phyloP scores from a whole-genome alignment of 2,888 invertebrate species.

The Heliconius cydno region DNA sequence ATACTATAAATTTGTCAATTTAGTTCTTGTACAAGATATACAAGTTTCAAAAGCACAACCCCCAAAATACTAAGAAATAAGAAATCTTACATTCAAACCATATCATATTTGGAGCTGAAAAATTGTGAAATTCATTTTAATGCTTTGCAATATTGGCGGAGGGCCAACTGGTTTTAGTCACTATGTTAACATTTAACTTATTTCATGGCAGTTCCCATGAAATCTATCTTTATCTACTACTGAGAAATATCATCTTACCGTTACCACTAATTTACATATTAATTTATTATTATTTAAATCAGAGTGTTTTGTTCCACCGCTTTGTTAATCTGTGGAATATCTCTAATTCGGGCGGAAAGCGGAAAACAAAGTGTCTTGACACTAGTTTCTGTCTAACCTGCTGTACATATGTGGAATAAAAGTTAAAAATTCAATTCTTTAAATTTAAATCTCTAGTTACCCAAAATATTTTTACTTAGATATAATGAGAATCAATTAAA shows the following conservation, averaged over 20 bases:
- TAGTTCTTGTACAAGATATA: neutral
- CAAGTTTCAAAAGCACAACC: constrained; percentile 26
- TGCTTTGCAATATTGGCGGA: constrained; percentile 31
- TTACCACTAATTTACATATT: neutral
- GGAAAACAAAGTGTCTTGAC: neutral
- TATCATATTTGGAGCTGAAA: constrained; percentile 33
- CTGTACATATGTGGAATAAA: too few relatives aligned
- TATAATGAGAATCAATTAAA: neutral
- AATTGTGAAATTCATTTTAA: constrained; percentile 35
- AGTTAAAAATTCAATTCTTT: neutral
- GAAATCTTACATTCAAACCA: constrained; percentile 29
- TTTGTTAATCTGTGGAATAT: too few relatives aligned
- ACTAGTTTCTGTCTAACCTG: neutral
- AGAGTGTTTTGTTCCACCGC: neutral
- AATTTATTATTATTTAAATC: too few relatives aligned
- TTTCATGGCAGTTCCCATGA: constrained; percentile 15
- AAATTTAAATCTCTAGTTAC: too few relatives aligned
- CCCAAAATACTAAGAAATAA: constrained; percentile 24
- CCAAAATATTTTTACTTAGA: neutral
- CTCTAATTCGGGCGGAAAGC: neutral
- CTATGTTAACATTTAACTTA: constrained; percentile 25
- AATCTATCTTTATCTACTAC: constrained; percentile 6
- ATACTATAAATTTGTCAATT: neutral
- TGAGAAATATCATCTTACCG: neutral
- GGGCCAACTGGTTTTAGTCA: constrained; percentile 34